Evolutionary conservation across 2,888 invertebrate species (phyloP).

Genomic region (Stomorhina lunata): DNA sequence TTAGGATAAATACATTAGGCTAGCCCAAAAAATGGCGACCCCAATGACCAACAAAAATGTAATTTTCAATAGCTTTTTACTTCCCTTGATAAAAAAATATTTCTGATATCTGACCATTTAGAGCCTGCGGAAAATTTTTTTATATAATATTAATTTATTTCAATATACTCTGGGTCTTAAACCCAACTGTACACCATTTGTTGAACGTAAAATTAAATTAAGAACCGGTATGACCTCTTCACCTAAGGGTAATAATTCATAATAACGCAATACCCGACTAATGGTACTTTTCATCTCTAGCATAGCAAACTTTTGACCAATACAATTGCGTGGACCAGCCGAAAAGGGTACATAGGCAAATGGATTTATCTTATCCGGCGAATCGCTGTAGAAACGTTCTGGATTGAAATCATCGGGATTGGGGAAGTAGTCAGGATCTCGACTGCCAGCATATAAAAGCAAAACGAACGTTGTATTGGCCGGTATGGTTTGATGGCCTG

Average conservation of each 20-base stretch:
- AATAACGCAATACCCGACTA: slow-evolving; percentile 72
- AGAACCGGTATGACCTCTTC: slow-evolving; percentile 69
- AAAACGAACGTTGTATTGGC: slow-evolving; percentile 71
- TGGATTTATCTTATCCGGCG: slow-evolving; percentile 76
- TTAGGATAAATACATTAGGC: too few relatives aligned
- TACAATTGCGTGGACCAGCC: slow-evolving; percentile 83
- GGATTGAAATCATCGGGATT: slow-evolving; percentile 75
- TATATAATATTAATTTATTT: background rate
- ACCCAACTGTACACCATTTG: slow-evolving; percentile 73
- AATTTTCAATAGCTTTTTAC: too few relatives aligned
- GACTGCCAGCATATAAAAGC: slow-evolving; percentile 72
- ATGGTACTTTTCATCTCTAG: slow-evolving; percentile 76
- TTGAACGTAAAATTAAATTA: slow-evolving; percentile 72
- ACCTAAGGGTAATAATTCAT: slow-evolving; percentile 73
- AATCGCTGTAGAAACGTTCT: slow-evolving; percentile 79
- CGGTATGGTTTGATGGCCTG: slow-evolving; percentile 74
- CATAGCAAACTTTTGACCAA: slow-evolving; percentile 77
- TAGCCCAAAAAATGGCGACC: too few relatives aligned
- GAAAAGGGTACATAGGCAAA: slow-evolving; percentile 81
- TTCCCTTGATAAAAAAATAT: too few relatives aligned
- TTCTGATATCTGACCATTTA: too few relatives aligned
- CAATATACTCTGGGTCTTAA: slow-evolving; percentile 63
- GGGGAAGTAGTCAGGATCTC: slow-evolving; percentile 72
- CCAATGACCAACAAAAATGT: too few relatives aligned
- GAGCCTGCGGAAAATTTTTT: background rate